phyloP scores from a whole-genome alignment of 1,140 invertebrate species.

The Euura saliciscinereae region DNA sequence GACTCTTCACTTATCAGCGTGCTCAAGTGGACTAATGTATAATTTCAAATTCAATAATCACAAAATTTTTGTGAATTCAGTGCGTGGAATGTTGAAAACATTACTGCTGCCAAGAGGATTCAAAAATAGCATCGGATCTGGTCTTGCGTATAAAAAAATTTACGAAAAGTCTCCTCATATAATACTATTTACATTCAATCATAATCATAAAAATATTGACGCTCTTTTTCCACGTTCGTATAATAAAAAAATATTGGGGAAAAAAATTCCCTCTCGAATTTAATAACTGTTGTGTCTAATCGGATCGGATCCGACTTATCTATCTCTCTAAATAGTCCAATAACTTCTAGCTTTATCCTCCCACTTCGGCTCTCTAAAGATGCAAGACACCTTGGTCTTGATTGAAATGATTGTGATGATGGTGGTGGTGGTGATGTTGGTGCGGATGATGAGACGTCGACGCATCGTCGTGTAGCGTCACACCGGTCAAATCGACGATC shows the following conservation, averaged over 20 bases:
- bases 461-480: slow-evolving; percentile 56
- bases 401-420: slow-evolving; percentile 47
- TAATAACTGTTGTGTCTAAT: no score
- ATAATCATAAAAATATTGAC: not conserved
- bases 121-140: not conserved
- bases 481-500: slow-evolving; percentile 76
- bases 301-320: no score
- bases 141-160: not conserved
- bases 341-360: not conserved
- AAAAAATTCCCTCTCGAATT: not conserved
- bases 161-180: not conserved
- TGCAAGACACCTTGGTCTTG: slow-evolving; percentile 62
- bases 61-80: not conserved
- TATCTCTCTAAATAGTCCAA: not conserved
- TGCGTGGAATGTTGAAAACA: slow-evolving; percentile 1
- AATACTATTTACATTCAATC: slow-evolving; percentile 1
- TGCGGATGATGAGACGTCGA: slow-evolving; percentile 39
- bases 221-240: not conserved
- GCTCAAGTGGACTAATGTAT: not conserved
- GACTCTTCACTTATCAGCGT: not conserved
- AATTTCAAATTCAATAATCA: not conserved
- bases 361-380: slow-evolving; percentile 42
- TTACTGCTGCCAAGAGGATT: not conserved
- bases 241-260: not conserved
- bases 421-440: slow-evolving; percentile 45